A percentile compares a stretch with the other conserved stretches of the same genome.
These are phyloP conservation scores for Agrotis ipsilon DNA, from an alignment of 2,888 invertebrate genomes.

Conservation along the genomic window DNA sequence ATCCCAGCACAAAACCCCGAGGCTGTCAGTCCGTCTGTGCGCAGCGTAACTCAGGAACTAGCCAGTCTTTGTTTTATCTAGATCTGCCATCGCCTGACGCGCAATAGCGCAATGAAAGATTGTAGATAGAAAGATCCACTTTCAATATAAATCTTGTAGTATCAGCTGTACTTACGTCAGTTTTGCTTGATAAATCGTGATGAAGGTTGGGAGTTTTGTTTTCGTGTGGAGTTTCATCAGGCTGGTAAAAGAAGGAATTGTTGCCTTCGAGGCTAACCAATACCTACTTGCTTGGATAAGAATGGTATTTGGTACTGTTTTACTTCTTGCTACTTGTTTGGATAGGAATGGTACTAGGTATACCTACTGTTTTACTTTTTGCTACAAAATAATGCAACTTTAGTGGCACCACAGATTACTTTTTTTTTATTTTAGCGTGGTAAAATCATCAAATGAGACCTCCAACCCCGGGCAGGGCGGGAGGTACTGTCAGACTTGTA, in stretches of 20 bases:
- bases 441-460: no score
- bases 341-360: background rate
- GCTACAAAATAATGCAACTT: background rate
- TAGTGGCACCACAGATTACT: no score
- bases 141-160: conserved; percentile 69
- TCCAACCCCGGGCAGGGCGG: no score
- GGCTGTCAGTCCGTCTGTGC: conserved; percentile 70
- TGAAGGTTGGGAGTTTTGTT: conserved; percentile 47
- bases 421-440: no score
- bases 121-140: conserved; percentile 66
- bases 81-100: conserved; percentile 69
- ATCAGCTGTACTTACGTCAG: conserved; percentile 60
- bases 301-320: no score
- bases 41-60: conserved; percentile 72
- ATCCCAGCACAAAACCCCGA: conserved; percentile 46
- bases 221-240: conserved; percentile 27
- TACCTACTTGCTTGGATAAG: background rate
- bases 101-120: conserved; percentile 69
- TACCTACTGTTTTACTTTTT: no score
- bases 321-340: no score
- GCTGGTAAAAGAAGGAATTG: background rate
- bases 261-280: conserved; percentile 3
- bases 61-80: conserved; percentile 65
- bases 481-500: no score
- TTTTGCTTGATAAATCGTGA: conserved; percentile 61